phyloP scores from a whole-genome alignment of 2,797 vertebrate species.

The Protonibea diacanthus region DNA sequence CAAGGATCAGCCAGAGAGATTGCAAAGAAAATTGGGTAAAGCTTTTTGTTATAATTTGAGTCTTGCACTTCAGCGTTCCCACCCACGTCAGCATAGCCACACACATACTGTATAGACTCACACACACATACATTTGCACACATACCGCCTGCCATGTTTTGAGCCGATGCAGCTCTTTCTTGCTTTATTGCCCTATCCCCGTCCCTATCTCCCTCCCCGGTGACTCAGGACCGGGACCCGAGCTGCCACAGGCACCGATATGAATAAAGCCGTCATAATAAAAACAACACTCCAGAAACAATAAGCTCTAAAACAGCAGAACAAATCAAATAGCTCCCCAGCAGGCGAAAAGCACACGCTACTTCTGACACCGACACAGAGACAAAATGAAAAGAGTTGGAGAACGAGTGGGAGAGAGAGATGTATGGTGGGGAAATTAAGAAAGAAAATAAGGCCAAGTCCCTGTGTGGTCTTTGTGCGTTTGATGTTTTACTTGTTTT shows the following conservation, averaged over 20 bases:
- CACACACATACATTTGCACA: slow-evolving; percentile 35
- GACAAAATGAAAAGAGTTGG: slow-evolving; percentile 48
- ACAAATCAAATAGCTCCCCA: slow-evolving; percentile 75
- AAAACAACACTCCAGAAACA: slow-evolving; percentile 77
- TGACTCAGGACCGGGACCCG: slow-evolving; percentile 64
- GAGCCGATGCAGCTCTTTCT: slow-evolving; percentile 72
- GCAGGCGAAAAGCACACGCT: slow-evolving; percentile 63
- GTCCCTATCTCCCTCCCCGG: slow-evolving; percentile 65
- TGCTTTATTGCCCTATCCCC: slow-evolving; percentile 77
- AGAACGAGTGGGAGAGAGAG: slow-evolving; percentile 25
- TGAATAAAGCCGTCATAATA: slow-evolving; percentile 80
- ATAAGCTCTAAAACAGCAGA: slow-evolving; percentile 81
- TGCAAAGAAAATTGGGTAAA: slow-evolving; percentile 43
- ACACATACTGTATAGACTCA: slow-evolving; percentile 18
- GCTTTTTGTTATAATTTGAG: slow-evolving; percentile 59
- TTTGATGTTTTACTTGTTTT: slow-evolving; percentile 77
- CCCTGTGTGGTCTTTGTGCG: slow-evolving; percentile 71
- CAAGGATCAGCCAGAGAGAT: slow-evolving; percentile 26
- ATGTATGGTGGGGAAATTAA: slow-evolving; percentile 43
- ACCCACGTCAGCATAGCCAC: slow-evolving; percentile 46
- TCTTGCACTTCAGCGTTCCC: slow-evolving; percentile 42
- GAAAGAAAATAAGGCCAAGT: slow-evolving; percentile 69
- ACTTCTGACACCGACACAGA: slow-evolving; percentile 51
- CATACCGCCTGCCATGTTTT: slow-evolving; percentile 37
- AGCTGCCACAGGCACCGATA: slow-evolving; percentile 70